These are phyloP conservation scores for Periophthalmodon schlosseri DNA, from an alignment of 2,113 vertebrate genomes.

Conservation along the genomic window DNA sequence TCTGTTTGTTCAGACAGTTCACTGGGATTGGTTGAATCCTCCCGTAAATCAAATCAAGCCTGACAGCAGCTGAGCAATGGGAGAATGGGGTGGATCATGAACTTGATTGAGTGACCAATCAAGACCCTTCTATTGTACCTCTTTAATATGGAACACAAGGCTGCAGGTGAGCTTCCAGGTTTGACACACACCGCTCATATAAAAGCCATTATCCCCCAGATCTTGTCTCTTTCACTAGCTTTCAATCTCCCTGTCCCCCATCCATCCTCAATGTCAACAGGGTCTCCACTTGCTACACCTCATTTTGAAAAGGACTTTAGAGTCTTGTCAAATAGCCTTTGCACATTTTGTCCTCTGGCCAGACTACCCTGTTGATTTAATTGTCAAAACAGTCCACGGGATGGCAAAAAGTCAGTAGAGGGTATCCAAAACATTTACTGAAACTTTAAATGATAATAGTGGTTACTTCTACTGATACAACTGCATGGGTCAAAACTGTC, in stretches of 20 bases:
- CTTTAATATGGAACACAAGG: not conserved
- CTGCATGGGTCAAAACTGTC: too few relatives aligned
- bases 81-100: too few relatives aligned
- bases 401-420: not conserved
- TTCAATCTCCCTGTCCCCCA: slow-evolving; percentile 5
- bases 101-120: not conserved
- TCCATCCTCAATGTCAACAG: slow-evolving; percentile 23
- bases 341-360: not conserved
- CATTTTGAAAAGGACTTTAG: slow-evolving; percentile 14
- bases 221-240: slow-evolving; percentile 17
- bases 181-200: slow-evolving; percentile 34
- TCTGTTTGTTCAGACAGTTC: too few relatives aligned
- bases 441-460: not conserved
- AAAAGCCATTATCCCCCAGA: slow-evolving; percentile 25
- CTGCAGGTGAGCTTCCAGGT: slow-evolving; percentile 21
- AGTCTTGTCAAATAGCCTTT: slow-evolving; percentile 5
- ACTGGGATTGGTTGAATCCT: too few relatives aligned
- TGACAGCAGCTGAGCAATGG: too few relatives aligned
- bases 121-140: not conserved
- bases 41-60: too few relatives aligned
- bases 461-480: too few relatives aligned
- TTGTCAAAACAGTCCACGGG: not conserved
- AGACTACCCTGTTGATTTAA: slow-evolving; percentile 5
- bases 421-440: too few relatives aligned
- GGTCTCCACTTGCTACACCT: slow-evolving; percentile 22